Evolutionary conservation across 2,113 vertebrate genomes (phyloP).

Genomic region (Prietella phreatophila): DNA sequence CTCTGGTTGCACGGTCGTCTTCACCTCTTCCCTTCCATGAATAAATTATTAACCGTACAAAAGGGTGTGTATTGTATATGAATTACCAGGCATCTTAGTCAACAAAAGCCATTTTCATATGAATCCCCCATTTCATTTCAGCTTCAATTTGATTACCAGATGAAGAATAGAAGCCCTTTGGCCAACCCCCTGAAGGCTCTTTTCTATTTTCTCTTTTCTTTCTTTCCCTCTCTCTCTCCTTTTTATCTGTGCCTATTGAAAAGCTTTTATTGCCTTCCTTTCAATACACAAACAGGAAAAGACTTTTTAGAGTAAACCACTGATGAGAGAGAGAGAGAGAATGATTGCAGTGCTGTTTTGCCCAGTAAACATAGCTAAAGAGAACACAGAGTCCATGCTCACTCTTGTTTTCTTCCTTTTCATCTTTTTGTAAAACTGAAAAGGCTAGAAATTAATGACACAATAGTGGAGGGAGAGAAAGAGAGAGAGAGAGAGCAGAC

Average conservation of each 20-base stretch:
- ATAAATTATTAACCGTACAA: conserved; percentile 99
- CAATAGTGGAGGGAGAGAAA: conserved; percentile 60
- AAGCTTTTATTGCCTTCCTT: conserved; percentile 98
- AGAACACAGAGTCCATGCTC: conserved; percentile 76
- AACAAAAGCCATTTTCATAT: conserved; percentile 99
- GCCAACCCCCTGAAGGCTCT: conserved; percentile 88
- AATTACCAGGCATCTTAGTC: conserved; percentile 96
- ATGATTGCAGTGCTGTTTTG: conserved; percentile 92
- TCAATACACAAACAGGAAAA: conserved; percentile 89
- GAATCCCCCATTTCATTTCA: conserved; percentile 99
- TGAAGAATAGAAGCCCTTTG: conserved; percentile 89
- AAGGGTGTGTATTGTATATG: conserved; percentile 98
- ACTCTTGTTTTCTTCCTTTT: conserved; percentile 57
- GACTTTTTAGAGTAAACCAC: conserved; percentile 98
- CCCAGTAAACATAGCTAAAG: conserved; percentile 87
- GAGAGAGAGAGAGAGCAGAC: conserved; percentile 60
- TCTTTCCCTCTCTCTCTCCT: conserved; percentile 47
- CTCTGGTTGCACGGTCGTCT: conserved; percentile 88
- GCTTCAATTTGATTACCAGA: conserved; percentile 98
- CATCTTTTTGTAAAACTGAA: conserved; percentile 76
- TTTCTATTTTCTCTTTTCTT: conserved; percentile 51
- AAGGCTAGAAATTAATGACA: conserved; percentile 88
- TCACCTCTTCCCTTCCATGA: conserved; percentile 68
- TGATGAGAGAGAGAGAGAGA: conserved; percentile 79
- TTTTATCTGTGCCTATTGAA: conserved; percentile 94